These are phyloP conservation scores for Lycocerus yunnanus DNA, from an alignment of 2,888 invertebrate genomes.

Conservation along the genomic window DNA sequence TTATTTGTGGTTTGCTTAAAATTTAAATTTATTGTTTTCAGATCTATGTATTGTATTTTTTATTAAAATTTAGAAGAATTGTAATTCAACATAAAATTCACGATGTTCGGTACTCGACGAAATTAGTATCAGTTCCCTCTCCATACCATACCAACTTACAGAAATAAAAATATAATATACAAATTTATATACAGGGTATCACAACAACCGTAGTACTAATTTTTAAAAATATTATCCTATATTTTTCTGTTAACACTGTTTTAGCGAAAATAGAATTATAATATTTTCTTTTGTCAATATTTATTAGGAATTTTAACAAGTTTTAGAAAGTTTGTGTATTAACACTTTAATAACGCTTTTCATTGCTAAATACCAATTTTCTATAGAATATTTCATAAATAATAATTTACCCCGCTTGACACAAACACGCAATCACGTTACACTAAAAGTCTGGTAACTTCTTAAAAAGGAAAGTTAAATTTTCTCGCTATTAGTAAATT, in stretches of 20 bases:
- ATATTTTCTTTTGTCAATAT: not conserved
- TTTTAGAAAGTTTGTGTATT: not conserved
- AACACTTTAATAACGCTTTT: not conserved
- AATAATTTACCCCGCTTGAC: not conserved
- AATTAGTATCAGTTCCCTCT: no score
- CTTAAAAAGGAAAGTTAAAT: not conserved
- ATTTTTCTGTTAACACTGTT: not conserved
- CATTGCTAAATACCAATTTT: not conserved
- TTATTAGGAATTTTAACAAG: not conserved
- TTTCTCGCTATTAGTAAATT: not conserved
- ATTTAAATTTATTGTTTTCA: no score
- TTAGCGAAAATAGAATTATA: not conserved
- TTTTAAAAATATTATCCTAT: no score
- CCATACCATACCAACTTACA: no score
- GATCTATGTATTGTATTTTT: no score
- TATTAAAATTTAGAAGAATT: no score
- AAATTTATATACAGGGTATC: no score
- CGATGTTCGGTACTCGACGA: no score
- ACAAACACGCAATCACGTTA: slow-evolving; percentile 1
- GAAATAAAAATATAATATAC: no score
- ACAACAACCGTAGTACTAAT: no score
- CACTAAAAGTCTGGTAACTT: not conserved
- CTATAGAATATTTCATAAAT: slow-evolving; percentile 2
- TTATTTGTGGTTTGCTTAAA: no score
- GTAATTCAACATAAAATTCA: no score